phyloP scores from a whole-genome alignment of 2,888 invertebrate genomes.

The Synanthedon myopaeformis region DNA sequence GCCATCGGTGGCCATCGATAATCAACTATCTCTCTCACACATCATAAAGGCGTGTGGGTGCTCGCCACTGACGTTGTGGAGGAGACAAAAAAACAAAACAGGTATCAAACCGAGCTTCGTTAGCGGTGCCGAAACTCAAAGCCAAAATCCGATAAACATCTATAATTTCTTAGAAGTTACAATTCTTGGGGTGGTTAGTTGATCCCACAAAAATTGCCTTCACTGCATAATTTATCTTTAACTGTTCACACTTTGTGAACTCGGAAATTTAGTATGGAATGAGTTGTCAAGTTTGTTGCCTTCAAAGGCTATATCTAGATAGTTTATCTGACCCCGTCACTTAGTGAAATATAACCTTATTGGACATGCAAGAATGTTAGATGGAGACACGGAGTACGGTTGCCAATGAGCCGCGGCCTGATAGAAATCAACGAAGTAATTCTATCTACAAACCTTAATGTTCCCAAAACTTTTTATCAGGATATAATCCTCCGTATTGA shows the following conservation, averaged over 20 bases:
- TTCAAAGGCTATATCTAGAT: conserved; percentile 35
- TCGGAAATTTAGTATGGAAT: conserved; percentile 33
- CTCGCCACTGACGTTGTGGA: conserved; percentile 27
- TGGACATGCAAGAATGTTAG: conserved; percentile 50
- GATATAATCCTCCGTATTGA: conserved; percentile 7
- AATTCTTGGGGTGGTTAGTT: conserved; percentile 22
- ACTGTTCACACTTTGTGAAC: conserved; percentile 56
- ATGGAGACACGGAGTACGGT: conserved; percentile 33
- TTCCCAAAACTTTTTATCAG: conserved; percentile 10
- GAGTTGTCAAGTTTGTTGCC: conserved; percentile 48
- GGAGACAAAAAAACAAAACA: conserved; percentile 44
- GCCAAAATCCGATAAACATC: conserved; percentile 55
- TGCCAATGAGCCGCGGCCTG: conserved; percentile 46
- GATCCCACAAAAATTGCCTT: conserved; percentile 42
- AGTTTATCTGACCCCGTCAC: conserved; percentile 31
- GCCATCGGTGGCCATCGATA: conserved; percentile 58
- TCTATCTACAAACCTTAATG: conserved; percentile 9
- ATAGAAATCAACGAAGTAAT: conserved; percentile 27
- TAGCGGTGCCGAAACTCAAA: conserved; percentile 56
- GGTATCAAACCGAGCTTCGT: conserved; percentile 53
- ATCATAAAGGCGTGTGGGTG: conserved; percentile 38
- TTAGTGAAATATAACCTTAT: conserved; percentile 42
- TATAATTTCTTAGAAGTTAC: conserved; percentile 57
- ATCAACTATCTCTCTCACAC: conserved; percentile 42
- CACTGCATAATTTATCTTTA: conserved; percentile 48